These are phyloP conservation scores for Promerops cafer DNA, from an alignment of 2,113 vertebrate genomes.

Conservation along the genomic window DNA sequence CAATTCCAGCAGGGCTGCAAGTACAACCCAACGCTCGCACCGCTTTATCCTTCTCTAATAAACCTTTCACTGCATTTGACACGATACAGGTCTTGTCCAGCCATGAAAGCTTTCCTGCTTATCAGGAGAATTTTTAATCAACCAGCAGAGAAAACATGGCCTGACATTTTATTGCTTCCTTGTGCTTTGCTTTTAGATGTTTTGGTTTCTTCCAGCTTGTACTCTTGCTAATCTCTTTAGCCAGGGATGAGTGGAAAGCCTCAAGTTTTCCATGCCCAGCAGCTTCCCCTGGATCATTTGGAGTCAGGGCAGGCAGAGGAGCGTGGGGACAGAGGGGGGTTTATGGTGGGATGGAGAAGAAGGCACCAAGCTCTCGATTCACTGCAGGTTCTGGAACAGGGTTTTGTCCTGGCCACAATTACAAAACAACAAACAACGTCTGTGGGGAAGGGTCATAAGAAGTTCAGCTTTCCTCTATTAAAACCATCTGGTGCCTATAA, in stretches of 20 bases:
- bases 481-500: conserved; percentile 62
- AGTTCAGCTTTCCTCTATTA: conserved; percentile 61
- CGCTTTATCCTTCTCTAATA: background rate
- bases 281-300: background rate
- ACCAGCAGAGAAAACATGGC: background rate
- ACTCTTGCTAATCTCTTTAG: background rate
- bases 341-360: background rate
- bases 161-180: conserved; percentile 43
- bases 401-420: conserved; percentile 40
- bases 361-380: background rate
- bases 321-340: fast-evolving
- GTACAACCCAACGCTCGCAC: background rate
- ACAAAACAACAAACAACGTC: conserved; percentile 61
- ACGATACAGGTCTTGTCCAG: conserved; percentile 34
- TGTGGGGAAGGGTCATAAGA: conserved; percentile 51
- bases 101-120: conserved; percentile 52
- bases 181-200: background rate
- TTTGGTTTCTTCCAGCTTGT: background rate
- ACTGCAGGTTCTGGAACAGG: conserved; percentile 36
- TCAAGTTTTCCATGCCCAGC: background rate
- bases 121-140: conserved; percentile 37
- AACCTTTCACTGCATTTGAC: conserved; percentile 43
- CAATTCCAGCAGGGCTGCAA: background rate
- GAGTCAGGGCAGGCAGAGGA: background rate
- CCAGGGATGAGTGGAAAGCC: background rate